Evolutionary conservation across 2,113 vertebrate genomes (phyloP).

Genomic region (Nicator chloris): DNA sequence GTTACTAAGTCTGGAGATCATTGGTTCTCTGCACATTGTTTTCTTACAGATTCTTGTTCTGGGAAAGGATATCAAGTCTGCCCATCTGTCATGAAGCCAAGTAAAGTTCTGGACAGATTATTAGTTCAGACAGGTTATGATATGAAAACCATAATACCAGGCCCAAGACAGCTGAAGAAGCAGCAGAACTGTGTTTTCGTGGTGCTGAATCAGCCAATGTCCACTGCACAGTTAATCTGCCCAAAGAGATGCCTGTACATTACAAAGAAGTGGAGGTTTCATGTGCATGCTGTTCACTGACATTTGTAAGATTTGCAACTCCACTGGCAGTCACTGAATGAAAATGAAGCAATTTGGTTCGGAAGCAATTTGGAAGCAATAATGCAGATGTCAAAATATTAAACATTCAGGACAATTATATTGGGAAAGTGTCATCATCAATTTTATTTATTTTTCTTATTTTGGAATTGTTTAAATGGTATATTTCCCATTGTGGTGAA

Average conservation of each 20-base stretch:
- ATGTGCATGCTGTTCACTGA: neutral
- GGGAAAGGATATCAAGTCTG: neutral
- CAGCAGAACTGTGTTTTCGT: neutral
- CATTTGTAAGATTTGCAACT: neutral
- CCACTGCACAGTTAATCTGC: neutral
- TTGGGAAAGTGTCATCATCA: neutral
- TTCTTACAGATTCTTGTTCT: neutral
- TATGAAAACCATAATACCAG: neutral
- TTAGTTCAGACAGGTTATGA: neutral
- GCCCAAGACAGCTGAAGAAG: neutral
- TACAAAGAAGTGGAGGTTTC: neutral
- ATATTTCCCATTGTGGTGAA: neutral
- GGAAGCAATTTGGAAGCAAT: too few relatives aligned
- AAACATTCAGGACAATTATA: neutral
- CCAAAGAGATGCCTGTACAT: neutral
- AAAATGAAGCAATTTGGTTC: constrained; percentile 8
- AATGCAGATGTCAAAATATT: neutral
- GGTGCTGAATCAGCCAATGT: neutral
- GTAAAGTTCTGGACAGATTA: neutral
- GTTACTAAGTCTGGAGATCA: neutral
- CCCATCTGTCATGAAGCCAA: neutral
- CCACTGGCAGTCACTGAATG: neutral
- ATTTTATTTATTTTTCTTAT: constrained; percentile 22
- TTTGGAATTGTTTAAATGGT: neutral
- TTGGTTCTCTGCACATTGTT: neutral